A percentile compares a stretch with the other conserved stretches of the same genome.
These are phyloP conservation scores for Sitobion miscanthi DNA, from an alignment of 1,140 invertebrate species.

Conservation along the genomic window DNA sequence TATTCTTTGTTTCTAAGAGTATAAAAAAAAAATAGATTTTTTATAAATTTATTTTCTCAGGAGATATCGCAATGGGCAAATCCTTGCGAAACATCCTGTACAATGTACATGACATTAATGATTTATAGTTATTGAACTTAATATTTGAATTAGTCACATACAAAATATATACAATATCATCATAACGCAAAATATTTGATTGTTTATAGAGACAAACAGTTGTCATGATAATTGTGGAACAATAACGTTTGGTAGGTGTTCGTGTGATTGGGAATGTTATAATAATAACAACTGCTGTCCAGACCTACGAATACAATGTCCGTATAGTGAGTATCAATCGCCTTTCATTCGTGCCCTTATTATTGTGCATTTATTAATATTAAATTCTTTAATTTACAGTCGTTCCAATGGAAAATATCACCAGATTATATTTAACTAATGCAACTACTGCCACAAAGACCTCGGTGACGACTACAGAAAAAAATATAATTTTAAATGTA, in stretches of 20 bases:
- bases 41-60: no score
- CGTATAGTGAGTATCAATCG: constrained; percentile 17
- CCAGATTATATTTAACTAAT: constrained; percentile 6
- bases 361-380: not conserved
- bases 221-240: constrained; percentile 45
- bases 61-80: no score
- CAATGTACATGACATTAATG: not conserved
- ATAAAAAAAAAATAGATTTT: no score
- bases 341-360: not conserved
- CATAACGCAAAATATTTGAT: not conserved
- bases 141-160: not conserved
- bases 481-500: not conserved
- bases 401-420: not conserved
- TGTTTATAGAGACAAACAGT: not conserved
- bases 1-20: no score
- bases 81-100: no score
- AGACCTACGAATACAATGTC: constrained; percentile 12
- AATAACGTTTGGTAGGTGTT: not conserved
- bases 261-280: constrained; percentile 41
- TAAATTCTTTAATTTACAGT: constrained; percentile 6
- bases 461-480: not conserved
- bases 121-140: not conserved
- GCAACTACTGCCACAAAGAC: not conserved
- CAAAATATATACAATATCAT: not conserved
- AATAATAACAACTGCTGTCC: constrained; percentile 16